Conservation (phyloP, 2,113 vertebrate genomes). For the Epinephelus lanceolatus region DNA sequence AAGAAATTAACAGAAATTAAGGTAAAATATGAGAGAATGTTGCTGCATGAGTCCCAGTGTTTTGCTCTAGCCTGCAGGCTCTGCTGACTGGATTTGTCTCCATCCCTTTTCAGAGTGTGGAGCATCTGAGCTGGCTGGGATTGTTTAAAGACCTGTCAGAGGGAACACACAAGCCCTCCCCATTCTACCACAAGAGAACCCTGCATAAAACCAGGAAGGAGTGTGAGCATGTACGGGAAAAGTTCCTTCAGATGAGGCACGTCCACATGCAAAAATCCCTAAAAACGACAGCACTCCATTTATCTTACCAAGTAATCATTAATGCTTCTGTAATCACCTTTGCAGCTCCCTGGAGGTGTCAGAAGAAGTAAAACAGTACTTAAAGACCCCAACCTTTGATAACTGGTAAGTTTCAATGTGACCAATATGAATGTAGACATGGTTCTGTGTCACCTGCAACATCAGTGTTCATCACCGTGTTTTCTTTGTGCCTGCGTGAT, state of each 20-base stretch:
- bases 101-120: slow-evolving; percentile 78
- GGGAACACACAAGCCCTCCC: slow-evolving; percentile 82
- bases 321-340: background rate
- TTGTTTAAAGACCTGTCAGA: slow-evolving; percentile 86
- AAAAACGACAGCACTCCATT: too few relatives aligned
- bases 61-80: background rate
- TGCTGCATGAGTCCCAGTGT: too few relatives aligned
- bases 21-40: too few relatives aligned
- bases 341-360: slow-evolving; percentile 85
- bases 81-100: background rate
- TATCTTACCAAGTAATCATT: background rate
- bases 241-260: slow-evolving; percentile 86
- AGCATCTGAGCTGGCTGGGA: slow-evolving; percentile 87
- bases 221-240: slow-evolving; percentile 83
- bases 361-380: slow-evolving; percentile 85
- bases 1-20: too few relatives aligned
- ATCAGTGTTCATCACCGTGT: background rate
- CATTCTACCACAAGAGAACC: slow-evolving; percentile 85
- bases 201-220: slow-evolving; percentile 83
- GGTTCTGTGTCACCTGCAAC: background rate
- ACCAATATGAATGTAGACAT: background rate
- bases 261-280: background rate
- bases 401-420: slow-evolving; percentile 81
- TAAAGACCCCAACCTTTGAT: slow-evolving; percentile 87
- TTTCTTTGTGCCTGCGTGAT: slow-evolving; percentile 2